Percentiles rank a stretch among this genome's conserved stretches.
Evolutionary conservation across 2,113 vertebrate genomes (phyloP).

Genomic region (Poeciliopsis prolifica): DNA sequence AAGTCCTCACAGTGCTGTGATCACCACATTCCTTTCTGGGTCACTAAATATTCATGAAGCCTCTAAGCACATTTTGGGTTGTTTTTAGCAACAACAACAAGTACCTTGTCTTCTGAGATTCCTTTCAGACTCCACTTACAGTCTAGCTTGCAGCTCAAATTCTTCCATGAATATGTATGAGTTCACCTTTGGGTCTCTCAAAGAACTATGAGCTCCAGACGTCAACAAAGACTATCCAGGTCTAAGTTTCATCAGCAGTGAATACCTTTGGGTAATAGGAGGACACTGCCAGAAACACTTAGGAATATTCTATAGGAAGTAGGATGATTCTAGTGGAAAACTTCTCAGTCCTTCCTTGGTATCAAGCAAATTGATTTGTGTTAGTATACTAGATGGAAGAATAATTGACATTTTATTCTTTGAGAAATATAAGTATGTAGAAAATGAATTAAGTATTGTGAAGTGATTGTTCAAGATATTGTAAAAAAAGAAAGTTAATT

Average conservation of each 20-base stretch:
- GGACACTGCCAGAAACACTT: conserved; percentile 16
- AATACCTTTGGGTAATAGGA: conserved; percentile 29
- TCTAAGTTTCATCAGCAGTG: conserved; percentile 21
- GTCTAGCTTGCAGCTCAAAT: conserved; percentile 32
- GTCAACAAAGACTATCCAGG: conserved; percentile 38
- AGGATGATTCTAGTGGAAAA: not conserved
- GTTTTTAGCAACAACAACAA: conserved; percentile 49
- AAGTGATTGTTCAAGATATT: not conserved
- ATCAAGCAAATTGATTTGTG: conserved; percentile 25
- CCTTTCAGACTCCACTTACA: conserved; percentile 36
- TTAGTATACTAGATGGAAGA: not conserved
- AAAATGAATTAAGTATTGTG: conserved; percentile 11
- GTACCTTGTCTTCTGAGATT: conserved; percentile 49
- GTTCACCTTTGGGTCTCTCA: conserved; percentile 17
- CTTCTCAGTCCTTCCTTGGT: conserved; percentile 15
- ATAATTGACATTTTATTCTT: conserved; percentile 22
- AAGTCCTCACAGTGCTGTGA: conserved; percentile 21
- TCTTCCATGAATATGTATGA: conserved; percentile 55
- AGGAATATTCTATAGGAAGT: not conserved
- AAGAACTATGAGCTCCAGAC: conserved; percentile 27
- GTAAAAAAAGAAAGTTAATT: not conserved
- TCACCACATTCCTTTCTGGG: conserved; percentile 42
- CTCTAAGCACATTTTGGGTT: conserved; percentile 39
- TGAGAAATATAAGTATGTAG: not conserved
- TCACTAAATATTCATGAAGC: conserved; percentile 67